phyloP scores from a whole-genome alignment of 2,797 vertebrate genomes.

The Anguilla anguilla region DNA sequence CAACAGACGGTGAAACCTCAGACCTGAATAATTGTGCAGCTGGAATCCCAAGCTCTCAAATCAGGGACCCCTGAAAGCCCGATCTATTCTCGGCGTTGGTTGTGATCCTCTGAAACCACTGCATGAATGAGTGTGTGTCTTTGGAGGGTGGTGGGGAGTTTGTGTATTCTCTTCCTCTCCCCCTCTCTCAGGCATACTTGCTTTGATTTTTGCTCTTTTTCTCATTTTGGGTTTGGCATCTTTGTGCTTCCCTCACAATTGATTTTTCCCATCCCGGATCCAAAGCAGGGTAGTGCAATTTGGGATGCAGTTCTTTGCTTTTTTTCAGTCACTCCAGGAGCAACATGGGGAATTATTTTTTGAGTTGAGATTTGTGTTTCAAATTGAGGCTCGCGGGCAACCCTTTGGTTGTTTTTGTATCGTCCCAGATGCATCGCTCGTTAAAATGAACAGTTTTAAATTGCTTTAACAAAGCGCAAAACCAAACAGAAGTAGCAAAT shows the following conservation, averaged over 20 bases:
- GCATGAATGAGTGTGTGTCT: background rate
- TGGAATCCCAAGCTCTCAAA: conserved; percentile 18
- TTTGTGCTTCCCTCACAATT: background rate
- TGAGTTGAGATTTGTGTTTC: background rate
- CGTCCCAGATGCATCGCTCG: background rate
- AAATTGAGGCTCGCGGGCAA: background rate
- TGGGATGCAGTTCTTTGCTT: background rate
- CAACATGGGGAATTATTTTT: background rate
- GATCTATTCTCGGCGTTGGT: conserved; percentile 26
- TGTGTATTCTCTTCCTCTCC: background rate
- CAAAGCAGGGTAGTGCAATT: background rate
- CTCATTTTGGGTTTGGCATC: background rate
- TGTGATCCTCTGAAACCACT: conserved; percentile 33
- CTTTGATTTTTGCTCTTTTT: background rate
- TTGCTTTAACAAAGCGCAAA: background rate
- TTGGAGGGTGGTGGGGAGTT: background rate
- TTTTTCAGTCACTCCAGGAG: background rate
- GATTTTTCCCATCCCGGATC: background rate
- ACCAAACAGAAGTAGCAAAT: conserved; percentile 10
- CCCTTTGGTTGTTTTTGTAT: background rate
- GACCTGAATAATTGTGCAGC: conserved; percentile 24
- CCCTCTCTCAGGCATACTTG: background rate
- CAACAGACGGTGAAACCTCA: conserved; percentile 26
- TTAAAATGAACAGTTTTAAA: conserved; percentile 17
- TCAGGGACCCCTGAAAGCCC: conserved; percentile 23